Conservation (phyloP, 2,113 vertebrate species). For the Pogonocichla stellata region DNA sequence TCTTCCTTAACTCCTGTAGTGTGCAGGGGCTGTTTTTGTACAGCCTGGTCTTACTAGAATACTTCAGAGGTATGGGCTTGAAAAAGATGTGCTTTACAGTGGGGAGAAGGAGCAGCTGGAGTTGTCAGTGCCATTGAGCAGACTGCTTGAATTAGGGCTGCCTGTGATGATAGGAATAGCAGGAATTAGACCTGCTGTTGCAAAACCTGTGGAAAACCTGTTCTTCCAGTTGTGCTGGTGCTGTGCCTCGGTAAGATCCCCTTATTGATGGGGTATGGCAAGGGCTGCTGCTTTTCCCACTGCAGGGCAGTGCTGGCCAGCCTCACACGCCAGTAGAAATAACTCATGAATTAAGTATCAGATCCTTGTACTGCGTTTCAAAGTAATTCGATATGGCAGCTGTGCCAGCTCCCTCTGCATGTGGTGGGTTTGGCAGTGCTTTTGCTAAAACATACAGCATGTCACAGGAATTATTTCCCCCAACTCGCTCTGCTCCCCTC, state of each 20-base stretch:
- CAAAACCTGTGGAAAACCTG: neutral
- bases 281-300: neutral
- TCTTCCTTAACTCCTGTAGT: neutral
- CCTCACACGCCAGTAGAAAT: neutral
- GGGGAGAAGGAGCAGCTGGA: neutral
- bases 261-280: neutral
- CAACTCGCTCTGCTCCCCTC: neutral
- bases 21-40: neutral
- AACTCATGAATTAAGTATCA: neutral
- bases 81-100: neutral
- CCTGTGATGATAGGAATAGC: neutral
- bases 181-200: neutral
- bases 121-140: neutral
- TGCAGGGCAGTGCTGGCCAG: neutral
- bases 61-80: neutral
- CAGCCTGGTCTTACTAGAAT: neutral
- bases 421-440: neutral
- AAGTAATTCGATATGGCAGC: neutral
- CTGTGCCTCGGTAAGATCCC: accelerated
- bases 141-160: neutral
- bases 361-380: neutral
- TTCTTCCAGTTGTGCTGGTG: neutral
- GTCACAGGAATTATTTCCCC: neutral
- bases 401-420: accelerated
- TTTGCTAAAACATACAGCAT: neutral